Evolutionary conservation across 2,888 invertebrate species (phyloP), one percentile per base, ranked within the genome.

Genomic region (Ennomos erosarius): DNA sequence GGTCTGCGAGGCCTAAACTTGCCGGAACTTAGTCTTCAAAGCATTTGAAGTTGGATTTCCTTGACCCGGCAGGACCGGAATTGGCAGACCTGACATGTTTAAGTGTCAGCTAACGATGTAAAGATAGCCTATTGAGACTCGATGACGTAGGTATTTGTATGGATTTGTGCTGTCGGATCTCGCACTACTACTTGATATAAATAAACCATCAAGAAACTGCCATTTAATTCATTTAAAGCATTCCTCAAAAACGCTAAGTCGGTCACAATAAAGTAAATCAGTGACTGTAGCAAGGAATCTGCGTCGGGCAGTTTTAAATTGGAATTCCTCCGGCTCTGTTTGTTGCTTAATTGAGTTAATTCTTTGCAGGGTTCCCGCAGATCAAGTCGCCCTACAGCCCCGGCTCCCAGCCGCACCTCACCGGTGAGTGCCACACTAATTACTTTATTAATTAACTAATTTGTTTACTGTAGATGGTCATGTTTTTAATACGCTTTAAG

Each of bases 331-430:
- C 60, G 65, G 69, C 73, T 70, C 79, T 81, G 80, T 76, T 76
- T 74, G 79, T 75, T 68, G 71, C 74, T 80, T 83, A 83, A 85
- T 83, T 78, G 78, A 78, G 57, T 49, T 72, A 70, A 67, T 71
- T 73, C 45, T 59, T 80, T 72, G 68, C 93, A 95, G 95, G 94
- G 65, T 94, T 95, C 85, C 94, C 94, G 70, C 94, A 95, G 81
- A 92, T 95, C 81, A 95, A 95, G 88, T 94, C 94, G 43, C 93
- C 94, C 44, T 95, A 95, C 91, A 94, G 94, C 79, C 93, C 94
- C 49, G 74, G 80, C 65, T 91, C 93, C 64, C 94, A 94, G 77
- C 93, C 93, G 56, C 94, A 94, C 75, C 92, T 94, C 75, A 87
- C 94, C 79, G 94, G 94, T 95, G 78, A 93, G 88, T 59, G 3